A percentile compares a stretch with the other conserved stretches of the same genome.
Evolutionary conservation across 1,140 invertebrate genomes (phyloP).

Genomic region (Apolygus lucorum): DNA sequence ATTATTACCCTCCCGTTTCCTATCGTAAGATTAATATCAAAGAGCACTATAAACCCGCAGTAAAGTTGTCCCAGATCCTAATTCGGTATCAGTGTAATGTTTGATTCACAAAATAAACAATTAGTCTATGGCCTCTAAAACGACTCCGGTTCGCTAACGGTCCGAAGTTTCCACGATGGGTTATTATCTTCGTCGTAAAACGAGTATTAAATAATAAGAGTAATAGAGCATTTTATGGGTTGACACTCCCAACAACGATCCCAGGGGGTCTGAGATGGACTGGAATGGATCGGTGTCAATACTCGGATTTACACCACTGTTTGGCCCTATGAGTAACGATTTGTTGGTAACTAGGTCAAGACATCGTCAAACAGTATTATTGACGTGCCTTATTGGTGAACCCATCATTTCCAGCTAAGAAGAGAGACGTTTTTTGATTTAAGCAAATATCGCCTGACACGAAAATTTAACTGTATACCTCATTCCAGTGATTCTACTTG

Average conservation of each 20-base stretch:
- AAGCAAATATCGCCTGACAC: too few relatives aligned
- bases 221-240: not conserved
- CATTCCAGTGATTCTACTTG: too few relatives aligned
- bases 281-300: too few relatives aligned
- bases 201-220: not conserved
- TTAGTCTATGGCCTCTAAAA: not conserved
- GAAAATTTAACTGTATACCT: too few relatives aligned
- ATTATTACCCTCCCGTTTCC: not conserved
- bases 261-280: not conserved
- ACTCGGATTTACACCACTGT: too few relatives aligned
- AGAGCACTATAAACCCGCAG: not conserved
- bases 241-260: not conserved
- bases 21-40: not conserved
- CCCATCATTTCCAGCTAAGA: too few relatives aligned
- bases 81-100: not conserved
- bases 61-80: not conserved
- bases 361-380: too few relatives aligned
- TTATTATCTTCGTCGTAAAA: not conserved
- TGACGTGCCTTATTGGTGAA: too few relatives aligned
- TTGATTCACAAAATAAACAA: conserved; percentile 2
- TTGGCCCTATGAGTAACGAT: too few relatives aligned
- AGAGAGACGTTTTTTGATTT: too few relatives aligned
- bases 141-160: not conserved
- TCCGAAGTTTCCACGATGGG: not conserved
- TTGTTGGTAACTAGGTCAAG: too few relatives aligned